A percentile compares a stretch with the other conserved stretches of the same genome.
Conservation (phyloP, 2,113 vertebrate genomes). For the Cariama cristata region DNA sequence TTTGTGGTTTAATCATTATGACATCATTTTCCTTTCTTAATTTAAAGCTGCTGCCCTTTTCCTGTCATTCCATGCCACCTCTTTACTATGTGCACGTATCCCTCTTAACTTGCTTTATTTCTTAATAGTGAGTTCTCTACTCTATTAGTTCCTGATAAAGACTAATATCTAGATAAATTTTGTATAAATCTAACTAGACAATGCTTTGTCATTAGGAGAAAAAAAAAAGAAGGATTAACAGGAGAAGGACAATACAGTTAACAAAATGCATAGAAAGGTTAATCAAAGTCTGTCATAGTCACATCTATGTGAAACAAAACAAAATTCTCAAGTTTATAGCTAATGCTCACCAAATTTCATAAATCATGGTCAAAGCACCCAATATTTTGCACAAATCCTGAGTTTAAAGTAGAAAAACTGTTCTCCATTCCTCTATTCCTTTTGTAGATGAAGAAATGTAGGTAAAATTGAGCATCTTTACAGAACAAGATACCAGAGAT, state of each 20-base stretch:
- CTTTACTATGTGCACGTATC: slow-evolving; percentile 2
- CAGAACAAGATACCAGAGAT: neutral
- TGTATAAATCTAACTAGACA: neutral
- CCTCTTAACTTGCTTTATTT: neutral
- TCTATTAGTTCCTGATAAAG: neutral
- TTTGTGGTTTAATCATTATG: slow-evolving; percentile 58
- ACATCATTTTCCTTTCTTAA: slow-evolving; percentile 57
- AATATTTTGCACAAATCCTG: neutral
- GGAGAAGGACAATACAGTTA: neutral
- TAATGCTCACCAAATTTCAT: neutral
- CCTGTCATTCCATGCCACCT: slow-evolving; percentile 36
- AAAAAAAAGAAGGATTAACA: neutral
- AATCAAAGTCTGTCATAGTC: neutral
- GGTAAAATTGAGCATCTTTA: neutral
- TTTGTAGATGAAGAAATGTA: neutral
- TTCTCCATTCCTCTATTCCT: neutral
- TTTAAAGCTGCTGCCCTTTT: slow-evolving; percentile 52
- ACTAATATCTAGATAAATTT: neutral
- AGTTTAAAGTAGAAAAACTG: neutral
- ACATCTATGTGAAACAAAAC: neutral
- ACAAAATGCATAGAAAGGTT: neutral
- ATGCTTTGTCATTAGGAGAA: neutral
- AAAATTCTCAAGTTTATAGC: neutral
- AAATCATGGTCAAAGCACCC: neutral
- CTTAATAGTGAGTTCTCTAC: neutral